These are phyloP conservation scores for Crocidura indochinensis DNA, from an alignment of 2,797 vertebrate genomes.

Conservation along the genomic window DNA sequence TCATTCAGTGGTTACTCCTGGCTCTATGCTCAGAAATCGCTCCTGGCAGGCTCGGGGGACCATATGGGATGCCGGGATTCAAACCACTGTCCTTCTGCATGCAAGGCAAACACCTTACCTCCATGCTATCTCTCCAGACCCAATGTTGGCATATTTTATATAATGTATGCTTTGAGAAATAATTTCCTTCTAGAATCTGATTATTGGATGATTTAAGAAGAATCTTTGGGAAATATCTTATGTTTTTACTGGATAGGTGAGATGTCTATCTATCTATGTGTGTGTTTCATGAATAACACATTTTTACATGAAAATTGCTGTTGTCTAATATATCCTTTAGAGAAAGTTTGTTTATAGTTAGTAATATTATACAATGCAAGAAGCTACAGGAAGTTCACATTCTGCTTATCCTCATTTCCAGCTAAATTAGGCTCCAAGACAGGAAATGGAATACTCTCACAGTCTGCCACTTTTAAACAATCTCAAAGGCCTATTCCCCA, in stretches of 20 bases:
- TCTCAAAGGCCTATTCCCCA: conserved; percentile 79
- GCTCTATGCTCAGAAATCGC: no score
- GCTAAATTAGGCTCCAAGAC: conserved; percentile 83
- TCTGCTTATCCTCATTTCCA: conserved; percentile 79
- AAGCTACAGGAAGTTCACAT: conserved; percentile 79
- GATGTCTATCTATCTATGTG: conserved; percentile 26
- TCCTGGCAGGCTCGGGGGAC: no score
- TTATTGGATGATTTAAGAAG: neutral
- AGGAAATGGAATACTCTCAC: conserved; percentile 78
- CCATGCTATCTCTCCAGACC: no score
- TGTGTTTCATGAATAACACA: conserved; percentile 31
- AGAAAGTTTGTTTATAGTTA: conserved; percentile 78
- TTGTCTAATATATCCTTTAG: conserved; percentile 66
- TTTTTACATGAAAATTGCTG: conserved; percentile 68
- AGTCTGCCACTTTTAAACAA: conserved; percentile 82
- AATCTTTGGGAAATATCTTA: conserved; percentile 36
- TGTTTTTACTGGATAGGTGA: conserved; percentile 42
- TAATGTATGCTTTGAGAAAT: neutral
- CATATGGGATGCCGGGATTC: no score
- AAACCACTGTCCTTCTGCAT: no score
- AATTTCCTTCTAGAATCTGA: neutral
- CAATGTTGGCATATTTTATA: no score
- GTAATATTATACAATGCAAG: conserved; percentile 72
- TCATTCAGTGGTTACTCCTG: no score
- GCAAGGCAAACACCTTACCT: no score